A percentile compares a stretch with the other conserved stretches of the same genome.
Evolutionary conservation across 2,113 vertebrate species (phyloP).

Genomic region (Gasterosteus nipponicus): DNA sequence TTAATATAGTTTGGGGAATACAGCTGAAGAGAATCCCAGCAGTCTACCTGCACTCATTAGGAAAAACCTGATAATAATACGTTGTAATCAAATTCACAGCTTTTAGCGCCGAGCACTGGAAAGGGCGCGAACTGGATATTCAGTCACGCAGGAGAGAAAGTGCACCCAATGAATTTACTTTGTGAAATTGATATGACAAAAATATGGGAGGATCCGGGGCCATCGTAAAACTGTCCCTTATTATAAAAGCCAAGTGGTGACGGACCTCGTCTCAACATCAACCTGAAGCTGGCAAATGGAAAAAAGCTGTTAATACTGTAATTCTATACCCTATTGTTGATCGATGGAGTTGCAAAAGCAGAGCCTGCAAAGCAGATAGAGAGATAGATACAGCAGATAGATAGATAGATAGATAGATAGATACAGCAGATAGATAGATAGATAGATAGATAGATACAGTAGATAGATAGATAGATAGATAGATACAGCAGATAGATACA

Average conservation of each 20-base stretch:
- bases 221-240: slow-evolving; percentile 62
- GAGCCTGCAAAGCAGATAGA: neutral
- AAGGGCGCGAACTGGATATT: slow-evolving; percentile 71
- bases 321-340: neutral
- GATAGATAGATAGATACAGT: neutral
- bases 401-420: no score
- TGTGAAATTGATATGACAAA: slow-evolving; percentile 72
- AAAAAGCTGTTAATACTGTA: neutral
- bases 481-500: no score
- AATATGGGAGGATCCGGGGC: slow-evolving; percentile 43
- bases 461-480: no score
- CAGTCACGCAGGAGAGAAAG: slow-evolving; percentile 60
- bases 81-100: slow-evolving; percentile 77
- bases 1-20: slow-evolving; percentile 73
- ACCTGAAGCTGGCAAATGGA: slow-evolving; percentile 19
- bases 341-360: neutral
- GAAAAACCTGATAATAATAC: slow-evolving; percentile 80
- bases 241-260: slow-evolving; percentile 43
- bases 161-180: slow-evolving; percentile 76
- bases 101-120: slow-evolving; percentile 76
- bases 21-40: slow-evolving; percentile 64
- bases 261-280: slow-evolving; percentile 40
- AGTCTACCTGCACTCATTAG: slow-evolving; percentile 74
- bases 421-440: neutral
- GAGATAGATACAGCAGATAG: neutral